Percentiles rank a stretch among this genome's conserved stretches.
Conservation (phyloP, 1,140 invertebrate species). For the Aricia agestis region DNA sequence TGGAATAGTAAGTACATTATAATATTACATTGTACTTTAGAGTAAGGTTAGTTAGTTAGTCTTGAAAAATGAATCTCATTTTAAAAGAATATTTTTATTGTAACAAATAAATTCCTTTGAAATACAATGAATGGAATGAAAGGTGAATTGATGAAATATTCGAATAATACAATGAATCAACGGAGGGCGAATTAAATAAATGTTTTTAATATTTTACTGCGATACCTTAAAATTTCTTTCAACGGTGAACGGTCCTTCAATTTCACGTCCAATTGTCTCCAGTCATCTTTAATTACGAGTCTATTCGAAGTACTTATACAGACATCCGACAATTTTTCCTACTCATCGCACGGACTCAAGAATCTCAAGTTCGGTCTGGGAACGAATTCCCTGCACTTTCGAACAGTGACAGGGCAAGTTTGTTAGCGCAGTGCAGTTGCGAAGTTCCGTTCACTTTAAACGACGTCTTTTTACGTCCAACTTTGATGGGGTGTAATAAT, state of each 20-base stretch:
- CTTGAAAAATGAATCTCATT: no score
- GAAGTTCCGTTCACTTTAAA: constrained; percentile 34
- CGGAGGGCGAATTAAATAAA: no score
- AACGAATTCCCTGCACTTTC: constrained; percentile 26
- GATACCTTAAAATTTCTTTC: neutral
- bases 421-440: constrained; percentile 31
- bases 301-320: constrained; percentile 1
- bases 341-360: constrained; percentile 19
- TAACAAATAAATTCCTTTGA: neutral
- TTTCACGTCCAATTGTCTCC: neutral
- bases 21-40: no score
- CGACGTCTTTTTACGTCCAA: constrained; percentile 33
- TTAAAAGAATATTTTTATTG: no score
- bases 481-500: constrained; percentile 34
- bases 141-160: no score
- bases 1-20: neutral
- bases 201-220: no score
- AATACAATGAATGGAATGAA: no score
- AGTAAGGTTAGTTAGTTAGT: no score
- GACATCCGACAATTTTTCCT: constrained; percentile 19
- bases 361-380: constrained; percentile 19
- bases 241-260: neutral
- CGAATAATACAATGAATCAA: no score
- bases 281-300: neutral
- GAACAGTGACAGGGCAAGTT: constrained; percentile 31